Base-by-base conservation (phyloP, 2,113 vertebrate species). In the Megaceryle torquata region DNA sequence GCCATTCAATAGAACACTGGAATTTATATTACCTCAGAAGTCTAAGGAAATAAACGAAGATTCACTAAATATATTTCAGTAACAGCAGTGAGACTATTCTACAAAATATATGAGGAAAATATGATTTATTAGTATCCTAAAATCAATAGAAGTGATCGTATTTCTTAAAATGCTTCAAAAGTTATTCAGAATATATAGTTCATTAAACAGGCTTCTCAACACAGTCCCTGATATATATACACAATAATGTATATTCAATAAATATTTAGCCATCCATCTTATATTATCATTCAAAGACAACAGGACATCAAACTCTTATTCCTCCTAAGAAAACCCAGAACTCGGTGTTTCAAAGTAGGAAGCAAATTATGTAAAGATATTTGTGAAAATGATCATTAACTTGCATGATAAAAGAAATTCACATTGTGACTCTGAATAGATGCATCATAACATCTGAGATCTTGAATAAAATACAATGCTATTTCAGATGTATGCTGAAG, bases 81-180 rank as follows among this genome's bases (percentile, higher is more conserved):
- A 72, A 74, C 24, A n/a, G n/a, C 28, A 71, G 9, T 46, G 83
- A 56, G 33, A 80, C 67, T 89, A 77, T 74, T 60, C 67, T 50
- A 63, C 7, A 79, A 95, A 87, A 95, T 46, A 69, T 29, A 33
- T 54, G 67, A 74, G 28, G 46, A 80, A 94, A 82, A 5, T 2
- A 70, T 67, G 46, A 93, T 91, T 71, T 82, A 82, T 91, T 84
- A 71, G 5, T 64, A 82, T 29, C 25, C 13, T 20, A 10, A 83
- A 93, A 88, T 80, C 51, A 86, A 77, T 28, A 78, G 12, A 83
- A 82, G 3, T 39, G 17, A 63, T 86, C 41, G 33, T 85, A 74
- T 91, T 85, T 96, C 88, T 92, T 76, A 65, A 89, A 95, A 87
- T 54, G 12, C 7, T 95, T 94, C 56, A 89, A 21, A 95, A 79